Evolutionary conservation across 2,113 vertebrate genomes (phyloP).

Genomic region (Anoplopoma fimbria): DNA sequence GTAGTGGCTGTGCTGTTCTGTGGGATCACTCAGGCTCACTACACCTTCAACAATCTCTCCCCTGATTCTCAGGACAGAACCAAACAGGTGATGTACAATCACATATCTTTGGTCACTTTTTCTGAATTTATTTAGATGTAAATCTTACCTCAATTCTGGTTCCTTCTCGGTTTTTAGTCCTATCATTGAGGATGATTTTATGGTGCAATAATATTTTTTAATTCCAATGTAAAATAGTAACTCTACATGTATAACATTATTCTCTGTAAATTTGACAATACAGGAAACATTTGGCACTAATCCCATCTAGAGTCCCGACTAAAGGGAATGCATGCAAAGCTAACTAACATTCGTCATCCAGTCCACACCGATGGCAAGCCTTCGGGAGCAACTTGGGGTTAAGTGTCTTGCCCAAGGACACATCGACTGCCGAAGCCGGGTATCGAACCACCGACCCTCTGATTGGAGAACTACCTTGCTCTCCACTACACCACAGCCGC

Average conservation of each 20-base stretch:
- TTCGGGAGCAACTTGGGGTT: too few species aligned
- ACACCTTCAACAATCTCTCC: conserved; percentile 98
- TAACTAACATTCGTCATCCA: too few species aligned
- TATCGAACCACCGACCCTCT: too few species aligned
- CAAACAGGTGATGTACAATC: conserved; percentile 88
- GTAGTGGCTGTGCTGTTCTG: conserved; percentile 97
- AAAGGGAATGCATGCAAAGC: not conserved
- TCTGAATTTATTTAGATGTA: not conserved
- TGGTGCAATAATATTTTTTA: not conserved
- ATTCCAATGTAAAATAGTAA: not conserved
- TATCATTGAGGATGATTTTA: not conserved
- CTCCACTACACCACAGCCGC: too few species aligned
- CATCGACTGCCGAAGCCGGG: too few species aligned
- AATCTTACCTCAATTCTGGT: not conserved
- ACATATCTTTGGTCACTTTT: not conserved
- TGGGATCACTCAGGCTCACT: conserved; percentile 98
- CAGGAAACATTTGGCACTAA: not conserved
- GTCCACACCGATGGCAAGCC: too few species aligned
- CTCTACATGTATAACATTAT: not conserved
- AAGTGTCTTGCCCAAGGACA: too few species aligned
- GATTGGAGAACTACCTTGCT: too few species aligned
- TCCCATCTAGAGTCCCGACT: not conserved
- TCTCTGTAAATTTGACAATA: not conserved
- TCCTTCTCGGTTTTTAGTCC: not conserved
- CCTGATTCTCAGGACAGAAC: conserved; percentile 94